Conservation (phyloP, 2,888 invertebrate genomes). For the Cheilosia grossa region DNA sequence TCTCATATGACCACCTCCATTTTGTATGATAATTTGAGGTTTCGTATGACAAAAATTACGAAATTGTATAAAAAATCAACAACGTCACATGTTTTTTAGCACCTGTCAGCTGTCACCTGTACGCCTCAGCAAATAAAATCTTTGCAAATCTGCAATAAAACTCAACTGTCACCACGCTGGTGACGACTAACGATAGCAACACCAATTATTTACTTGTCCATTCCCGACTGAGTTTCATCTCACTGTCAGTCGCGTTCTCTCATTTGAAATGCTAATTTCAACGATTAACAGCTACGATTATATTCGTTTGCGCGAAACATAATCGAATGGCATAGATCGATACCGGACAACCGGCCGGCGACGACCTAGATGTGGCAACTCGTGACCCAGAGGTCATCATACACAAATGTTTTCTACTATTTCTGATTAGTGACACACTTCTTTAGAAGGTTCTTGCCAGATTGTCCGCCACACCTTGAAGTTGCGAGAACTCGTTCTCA, state of each 20-base stretch:
- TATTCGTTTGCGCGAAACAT: conserved; percentile 2
- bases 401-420: conserved; percentile 5
- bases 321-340: conserved; percentile 5
- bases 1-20: too few relatives aligned
- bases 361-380: conserved; percentile 14
- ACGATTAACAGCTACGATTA: background rate
- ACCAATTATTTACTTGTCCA: background rate
- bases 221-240: background rate
- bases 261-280: conserved; percentile 21
- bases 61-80: too few relatives aligned
- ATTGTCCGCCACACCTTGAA: background rate
- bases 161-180: too few relatives aligned
- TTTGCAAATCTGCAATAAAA: too few relatives aligned
- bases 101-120: too few relatives aligned
- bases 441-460: background rate
- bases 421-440: conserved; percentile 26
- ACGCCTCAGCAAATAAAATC: too few relatives aligned
- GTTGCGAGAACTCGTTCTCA: background rate
- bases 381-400: conserved; percentile 19
- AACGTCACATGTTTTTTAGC: too few relatives aligned
- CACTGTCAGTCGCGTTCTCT: background rate
- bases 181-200: background rate
- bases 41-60: too few relatives aligned
- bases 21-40: too few relatives aligned
- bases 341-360: background rate